phyloP scores from a whole-genome alignment of 2,888 invertebrate genomes.

The Cataglyphis cursor region DNA sequence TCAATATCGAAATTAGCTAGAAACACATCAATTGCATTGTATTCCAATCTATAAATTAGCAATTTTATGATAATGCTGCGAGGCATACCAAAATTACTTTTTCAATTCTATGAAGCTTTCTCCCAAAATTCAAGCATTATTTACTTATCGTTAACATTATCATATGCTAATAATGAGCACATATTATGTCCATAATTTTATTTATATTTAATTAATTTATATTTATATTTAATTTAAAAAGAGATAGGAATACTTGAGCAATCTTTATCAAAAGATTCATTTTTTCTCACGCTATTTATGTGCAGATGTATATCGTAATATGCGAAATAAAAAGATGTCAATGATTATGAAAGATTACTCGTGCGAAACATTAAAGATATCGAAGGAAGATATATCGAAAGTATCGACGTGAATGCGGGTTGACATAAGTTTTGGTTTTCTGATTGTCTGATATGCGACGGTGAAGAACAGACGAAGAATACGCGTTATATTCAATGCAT shows the following conservation, averaged over 20 bases:
- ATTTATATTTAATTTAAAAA: no score
- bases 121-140: neutral
- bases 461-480: neutral
- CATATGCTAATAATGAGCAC: neutral
- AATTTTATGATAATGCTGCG: neutral
- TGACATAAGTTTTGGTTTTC: slow-evolving; percentile 55
- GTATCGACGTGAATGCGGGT: slow-evolving; percentile 62
- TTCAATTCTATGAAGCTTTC: neutral
- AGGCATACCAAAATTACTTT: neutral
- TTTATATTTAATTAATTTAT: neutral
- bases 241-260: no score
- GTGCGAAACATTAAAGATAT: slow-evolving; percentile 44
- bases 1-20: neutral
- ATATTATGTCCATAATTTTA: neutral
- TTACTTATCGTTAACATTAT: neutral
- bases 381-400: slow-evolving; percentile 37
- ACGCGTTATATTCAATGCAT: neutral
- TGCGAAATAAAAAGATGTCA: slow-evolving; percentile 1
- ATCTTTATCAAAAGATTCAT: no score
- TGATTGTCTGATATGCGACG: neutral
- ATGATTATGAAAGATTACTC: slow-evolving; percentile 24
- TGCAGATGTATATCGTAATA: neutral
- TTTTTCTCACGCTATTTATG: slow-evolving; percentile 33
- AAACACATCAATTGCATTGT: neutral
- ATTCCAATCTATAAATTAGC: neutral